Evolutionary conservation across 1,140 invertebrate genomes (phyloP), one percentile per base, ranked within the genome.

Genomic region (Drosophila nasuta): DNA sequence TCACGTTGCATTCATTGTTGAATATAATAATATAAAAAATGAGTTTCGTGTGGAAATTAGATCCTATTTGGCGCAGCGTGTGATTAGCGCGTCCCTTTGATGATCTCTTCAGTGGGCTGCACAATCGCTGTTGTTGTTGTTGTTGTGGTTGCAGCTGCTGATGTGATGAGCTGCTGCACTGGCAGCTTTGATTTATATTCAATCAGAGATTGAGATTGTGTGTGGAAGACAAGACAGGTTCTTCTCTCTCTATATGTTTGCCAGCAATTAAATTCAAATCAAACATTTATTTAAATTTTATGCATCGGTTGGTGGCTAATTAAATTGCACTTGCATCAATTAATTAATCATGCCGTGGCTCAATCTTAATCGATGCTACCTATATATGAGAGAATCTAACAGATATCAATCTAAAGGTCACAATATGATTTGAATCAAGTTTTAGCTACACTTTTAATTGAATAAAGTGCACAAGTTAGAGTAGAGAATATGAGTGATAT

Each of bases 211-310:
- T 38, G 20, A 25, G 20, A 25, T 25, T 25, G 20, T 25, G 46
- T 56, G 38, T 56, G 28, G 33, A n/a, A 46, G 46, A 72, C 11
- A 33, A 59, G 65, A 70, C 68, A 56, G 57, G 63, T 74, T 67
- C 59, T 51, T 35, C 38, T 25, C 20, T 15, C 15, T 4, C 3
- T 43, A 20, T 35, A 41, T 43, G 30, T 25, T 0, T 46, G 54
- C 54, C 17, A 15, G 78, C 86, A 89, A 89, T 89, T 89, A 90
- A 89, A 89, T 89, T 90, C 81, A 89, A 89, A 89, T 89, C 85
- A 89, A 89, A 85, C 75, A 89, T 90, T 89, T 89, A 89, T 89
- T 89, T 90, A 89, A 89, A 89, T 89, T 86, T 86, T 90, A 90
- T 90, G 78, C 86, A 88, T 49, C 85, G 75, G 68, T 62, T 85